A percentile compares a stretch with the other conserved stretches of the same genome.
These are phyloP conservation scores for Trogon surrucura DNA, from an alignment of 2,113 vertebrate species.

Conservation along the genomic window DNA sequence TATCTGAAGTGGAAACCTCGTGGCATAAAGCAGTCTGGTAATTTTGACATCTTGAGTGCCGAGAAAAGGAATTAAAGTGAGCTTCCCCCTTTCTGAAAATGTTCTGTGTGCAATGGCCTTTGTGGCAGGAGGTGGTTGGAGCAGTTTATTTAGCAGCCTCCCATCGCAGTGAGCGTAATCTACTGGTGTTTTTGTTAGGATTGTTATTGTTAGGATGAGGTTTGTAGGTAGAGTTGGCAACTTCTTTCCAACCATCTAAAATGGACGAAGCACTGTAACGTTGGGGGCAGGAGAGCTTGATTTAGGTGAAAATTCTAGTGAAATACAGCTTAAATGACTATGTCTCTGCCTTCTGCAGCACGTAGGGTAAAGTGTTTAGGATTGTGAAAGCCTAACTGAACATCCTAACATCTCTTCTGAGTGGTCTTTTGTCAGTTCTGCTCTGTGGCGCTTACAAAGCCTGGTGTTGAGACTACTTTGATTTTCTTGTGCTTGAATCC, in stretches of 20 bases:
- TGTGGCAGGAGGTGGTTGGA: not conserved
- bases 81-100: not conserved
- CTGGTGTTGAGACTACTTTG: not conserved
- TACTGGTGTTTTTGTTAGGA: too few species aligned
- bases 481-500: not conserved
- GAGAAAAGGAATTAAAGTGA: not conserved
- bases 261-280: not conserved
- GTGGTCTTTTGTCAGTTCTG: not conserved
- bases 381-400: not conserved
- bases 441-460: not conserved
- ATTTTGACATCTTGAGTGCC: not conserved
- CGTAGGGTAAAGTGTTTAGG: not conserved
- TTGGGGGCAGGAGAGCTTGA: not conserved
- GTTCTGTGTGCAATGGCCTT: not conserved
- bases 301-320: not conserved
- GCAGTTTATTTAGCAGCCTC: not conserved
- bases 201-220: not conserved
- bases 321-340: not conserved
- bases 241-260: not conserved
- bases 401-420: not conserved
- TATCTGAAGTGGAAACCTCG: not conserved
- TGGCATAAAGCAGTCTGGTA: not conserved
- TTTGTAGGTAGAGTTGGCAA: not conserved
- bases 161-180: not conserved
- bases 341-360: not conserved